Evolutionary conservation across 2,113 vertebrate genomes (phyloP).

Genomic region (Oncorhynchus nerka): DNA sequence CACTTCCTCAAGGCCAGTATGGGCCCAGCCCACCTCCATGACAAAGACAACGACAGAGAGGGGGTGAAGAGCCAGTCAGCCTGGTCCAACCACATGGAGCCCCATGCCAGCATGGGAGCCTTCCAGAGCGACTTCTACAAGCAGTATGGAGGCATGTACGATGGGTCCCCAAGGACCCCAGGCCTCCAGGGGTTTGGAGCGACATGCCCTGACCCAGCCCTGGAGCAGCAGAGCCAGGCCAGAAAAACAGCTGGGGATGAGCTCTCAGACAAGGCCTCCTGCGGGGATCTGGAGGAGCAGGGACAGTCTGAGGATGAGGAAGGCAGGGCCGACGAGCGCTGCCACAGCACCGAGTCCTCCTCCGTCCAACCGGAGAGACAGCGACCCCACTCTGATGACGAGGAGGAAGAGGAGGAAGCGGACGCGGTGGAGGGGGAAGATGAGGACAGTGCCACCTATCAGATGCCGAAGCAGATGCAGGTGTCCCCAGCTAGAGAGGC

Average conservation of each 20-base stretch:
- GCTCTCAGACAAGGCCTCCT: conserved; percentile 83
- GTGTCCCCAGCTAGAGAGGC: conserved; percentile 61
- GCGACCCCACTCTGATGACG: conserved; percentile 59
- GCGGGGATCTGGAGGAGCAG: conserved; percentile 83
- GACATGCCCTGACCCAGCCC: conserved; percentile 59
- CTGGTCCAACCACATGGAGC: conserved; percentile 87
- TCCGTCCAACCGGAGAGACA: conserved; percentile 65
- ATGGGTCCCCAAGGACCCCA: conserved; percentile 69
- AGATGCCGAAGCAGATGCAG: conserved; percentile 62
- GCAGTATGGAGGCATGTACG: conserved; percentile 85
- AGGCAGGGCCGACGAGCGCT: conserved; percentile 62
- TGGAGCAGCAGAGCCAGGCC: conserved; percentile 74
- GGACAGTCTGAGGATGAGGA: conserved; percentile 86
- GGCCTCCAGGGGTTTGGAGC: conserved; percentile 76
- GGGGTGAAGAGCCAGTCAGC: conserved; percentile 75
- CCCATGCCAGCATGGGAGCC: conserved; percentile 70
- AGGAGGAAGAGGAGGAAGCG: conserved; percentile 65
- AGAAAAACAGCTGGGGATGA: conserved; percentile 78
- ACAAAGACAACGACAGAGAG: conserved; percentile 71
- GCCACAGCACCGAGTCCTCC: conserved; percentile 63
- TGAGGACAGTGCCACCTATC: conserved; percentile 63
- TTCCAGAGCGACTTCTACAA: conserved; percentile 95
- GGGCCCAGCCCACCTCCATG: conserved; percentile 51
- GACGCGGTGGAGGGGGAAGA: conserved; percentile 64
- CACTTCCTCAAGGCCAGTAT: conserved; percentile 69